These are phyloP conservation scores for Drosophila demipolita DNA, from an alignment of 2,888 invertebrate genomes.

Conservation along the genomic window DNA sequence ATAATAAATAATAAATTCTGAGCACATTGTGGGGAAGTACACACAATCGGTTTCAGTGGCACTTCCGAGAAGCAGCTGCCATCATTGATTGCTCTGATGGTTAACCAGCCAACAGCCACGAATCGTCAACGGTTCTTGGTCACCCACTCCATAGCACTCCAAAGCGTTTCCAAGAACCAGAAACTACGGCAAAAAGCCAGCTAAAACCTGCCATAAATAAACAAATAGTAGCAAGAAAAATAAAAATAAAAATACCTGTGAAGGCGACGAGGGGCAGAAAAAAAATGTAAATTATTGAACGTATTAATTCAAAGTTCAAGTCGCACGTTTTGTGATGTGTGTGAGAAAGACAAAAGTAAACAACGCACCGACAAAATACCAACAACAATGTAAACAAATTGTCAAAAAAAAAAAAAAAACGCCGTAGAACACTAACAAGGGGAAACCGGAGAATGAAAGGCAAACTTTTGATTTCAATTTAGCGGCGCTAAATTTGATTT, in stretches of 20 bases:
- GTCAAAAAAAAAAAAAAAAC: slow-evolving; percentile 25
- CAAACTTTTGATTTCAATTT: slow-evolving; percentile 63
- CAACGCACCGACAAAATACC: slow-evolving; percentile 22
- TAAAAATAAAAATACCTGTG: slow-evolving; percentile 24
- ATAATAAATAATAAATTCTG: slow-evolving; percentile 52
- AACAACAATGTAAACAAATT: slow-evolving; percentile 44
- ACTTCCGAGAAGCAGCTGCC: slow-evolving; percentile 65
- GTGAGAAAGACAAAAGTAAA: slow-evolving; percentile 57
- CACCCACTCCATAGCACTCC: slow-evolving; percentile 30
- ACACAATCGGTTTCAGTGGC: slow-evolving; percentile 58
- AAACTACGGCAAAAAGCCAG: slow-evolving; percentile 32
- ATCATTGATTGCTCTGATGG: slow-evolving; percentile 13
- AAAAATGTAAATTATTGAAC: slow-evolving; percentile 76
- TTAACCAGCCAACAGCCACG: slow-evolving; percentile 1
- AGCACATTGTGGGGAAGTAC: slow-evolving; percentile 72
- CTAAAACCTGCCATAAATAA: slow-evolving; percentile 67
- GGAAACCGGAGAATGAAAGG: slow-evolving; percentile 26
- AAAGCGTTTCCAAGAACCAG: slow-evolving; percentile 47
- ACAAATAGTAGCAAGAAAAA: slow-evolving; percentile 49
- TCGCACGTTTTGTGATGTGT: slow-evolving; percentile 76
- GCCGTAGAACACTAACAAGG: neutral
- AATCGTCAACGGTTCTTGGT: slow-evolving; percentile 42
- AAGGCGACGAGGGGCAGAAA: slow-evolving; percentile 2
- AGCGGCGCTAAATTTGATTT: slow-evolving; percentile 51
- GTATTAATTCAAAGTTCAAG: slow-evolving; percentile 80